Percentiles rank a stretch among this genome's conserved stretches.
Conservation (phyloP, 2,797 vertebrate species). For the Brotula barbata region DNA sequence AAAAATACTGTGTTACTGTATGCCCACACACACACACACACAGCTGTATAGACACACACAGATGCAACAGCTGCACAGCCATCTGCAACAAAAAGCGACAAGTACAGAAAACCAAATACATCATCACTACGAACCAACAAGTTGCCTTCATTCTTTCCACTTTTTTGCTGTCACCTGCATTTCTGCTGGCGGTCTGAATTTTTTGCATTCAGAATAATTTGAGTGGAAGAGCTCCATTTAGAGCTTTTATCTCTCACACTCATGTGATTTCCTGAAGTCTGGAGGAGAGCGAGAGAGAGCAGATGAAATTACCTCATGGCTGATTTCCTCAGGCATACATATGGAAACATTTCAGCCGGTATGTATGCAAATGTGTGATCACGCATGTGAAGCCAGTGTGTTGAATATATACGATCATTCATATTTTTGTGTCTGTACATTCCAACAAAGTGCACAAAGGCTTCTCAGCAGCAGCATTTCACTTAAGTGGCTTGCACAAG, state of each 20-base stretch:
- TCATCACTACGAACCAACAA: too few species aligned
- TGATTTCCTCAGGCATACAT: slow-evolving; percentile 34
- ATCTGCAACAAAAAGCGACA: slow-evolving; percentile 1
- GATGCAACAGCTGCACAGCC: too few species aligned
- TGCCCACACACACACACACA: neutral
- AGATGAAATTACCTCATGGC: slow-evolving; percentile 50
- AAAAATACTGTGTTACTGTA: too few species aligned
- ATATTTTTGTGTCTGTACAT: slow-evolving; percentile 24
- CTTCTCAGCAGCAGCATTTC: slow-evolving; percentile 40
- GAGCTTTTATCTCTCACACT: slow-evolving; percentile 8
- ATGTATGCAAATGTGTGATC: neutral
- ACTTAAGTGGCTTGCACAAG: slow-evolving; percentile 48
- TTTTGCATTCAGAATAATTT: neutral
- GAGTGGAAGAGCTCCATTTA: neutral
- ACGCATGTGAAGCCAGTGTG: slow-evolving; percentile 11
- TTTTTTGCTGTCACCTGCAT: slow-evolving; percentile 46
- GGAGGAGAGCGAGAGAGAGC: slow-evolving; percentile 32
- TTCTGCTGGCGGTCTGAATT: slow-evolving; percentile 46
- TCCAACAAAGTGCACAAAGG: slow-evolving; percentile 34
- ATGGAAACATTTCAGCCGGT: slow-evolving; percentile 39
- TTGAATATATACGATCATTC: slow-evolving; percentile 14
- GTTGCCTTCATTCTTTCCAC: too few species aligned
- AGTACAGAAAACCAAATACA: too few species aligned
- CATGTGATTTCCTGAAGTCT: slow-evolving; percentile 13
- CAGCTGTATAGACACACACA: neutral